Evolutionary conservation across 2,797 vertebrate species (phyloP), one percentile per base, ranked within the genome.

Genomic region (Picus viridis): DNA sequence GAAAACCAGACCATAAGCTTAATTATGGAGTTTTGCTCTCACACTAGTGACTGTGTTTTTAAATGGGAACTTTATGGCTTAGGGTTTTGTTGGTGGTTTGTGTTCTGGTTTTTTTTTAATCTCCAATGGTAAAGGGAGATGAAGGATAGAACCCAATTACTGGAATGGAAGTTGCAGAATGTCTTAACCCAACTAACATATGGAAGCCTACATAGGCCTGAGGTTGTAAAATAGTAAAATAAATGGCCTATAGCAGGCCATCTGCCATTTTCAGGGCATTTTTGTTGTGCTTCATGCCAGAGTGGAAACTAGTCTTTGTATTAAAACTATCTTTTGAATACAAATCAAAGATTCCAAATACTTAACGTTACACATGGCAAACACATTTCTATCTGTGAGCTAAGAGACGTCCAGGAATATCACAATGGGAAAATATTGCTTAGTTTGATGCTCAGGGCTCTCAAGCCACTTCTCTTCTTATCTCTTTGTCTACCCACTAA

Each of bases 201-300:
- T 97, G 97, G 97, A 96, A 95, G 86, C 70, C 77, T 94, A 70
- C 86, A 47, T 86, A 89, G 96, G 95, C 96, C 97, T 59, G 65
- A 80, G 95, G 97, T 98, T 96, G 96, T 97, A 97, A 97, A 98
- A 98, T 97, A 97, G 96, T 98, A 98, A 98, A 98, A 97, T 97
- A 97, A 97, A 97, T 97, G 97, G 96, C 97, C 97, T 97, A 97
- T 97, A 92, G 93, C 97, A 93, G 82, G 89, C 97, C 97, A 98
- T 98, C 97, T 98, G 97, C 96, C 96, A 96, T 97, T 96, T 95
- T 89, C 92, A 87, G 75, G 83, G 92, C 84, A 26, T 93, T 97
- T 96, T 86, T 95, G 76, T 88, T 8, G 6, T 96, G 89, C 94
- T 96, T 94, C 79, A 11, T 97, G 95, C 94, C 96, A 97, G 96